A percentile compares a stretch with the other conserved stretches of the same genome.
These are phyloP conservation scores for Typhlomys cinereus DNA, from an alignment of 2,113 vertebrate genomes.

Conservation along the genomic window DNA sequence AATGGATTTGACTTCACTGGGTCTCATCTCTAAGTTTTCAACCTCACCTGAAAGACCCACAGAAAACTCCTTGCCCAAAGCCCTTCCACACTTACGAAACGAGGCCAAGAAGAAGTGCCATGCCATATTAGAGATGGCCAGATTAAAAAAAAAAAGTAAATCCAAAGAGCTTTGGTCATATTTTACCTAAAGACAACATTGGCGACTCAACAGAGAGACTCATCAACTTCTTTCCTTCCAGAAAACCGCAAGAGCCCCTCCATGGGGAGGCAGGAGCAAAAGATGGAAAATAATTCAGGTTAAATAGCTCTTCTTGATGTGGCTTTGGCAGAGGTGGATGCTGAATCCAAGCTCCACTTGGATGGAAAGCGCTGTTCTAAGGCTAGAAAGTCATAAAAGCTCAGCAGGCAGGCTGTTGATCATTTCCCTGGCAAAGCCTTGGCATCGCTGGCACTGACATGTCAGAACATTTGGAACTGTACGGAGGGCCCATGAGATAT, in stretches of 20 bases:
- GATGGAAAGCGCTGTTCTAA: conserved; percentile 56
- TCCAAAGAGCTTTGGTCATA: neutral
- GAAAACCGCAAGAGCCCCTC: conserved; percentile 2
- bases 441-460: neutral
- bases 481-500: neutral
- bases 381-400: conserved; percentile 62
- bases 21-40: neutral
- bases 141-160: conserved; percentile 22
- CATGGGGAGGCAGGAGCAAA: neutral
- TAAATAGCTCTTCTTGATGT: conserved; percentile 17
- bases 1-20: neutral
- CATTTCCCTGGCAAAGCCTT: conserved; percentile 46
- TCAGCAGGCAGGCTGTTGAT: conserved; percentile 52
- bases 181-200: conserved; percentile 18
- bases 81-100: too few relatives aligned
- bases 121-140: neutral
- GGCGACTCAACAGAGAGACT: neutral
- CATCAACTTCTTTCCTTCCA: neutral
- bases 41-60: neutral
- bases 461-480: neutral
- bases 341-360: conserved; percentile 35
- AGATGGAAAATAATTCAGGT: conserved; percentile 56
- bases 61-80: neutral
- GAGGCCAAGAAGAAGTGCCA: neutral
- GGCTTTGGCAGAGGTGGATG: conserved; percentile 39